Evolutionary conservation across 2,113 vertebrate species (phyloP), one percentile per base, ranked within the genome.

Genomic region (Crotalus helleri): DNA sequence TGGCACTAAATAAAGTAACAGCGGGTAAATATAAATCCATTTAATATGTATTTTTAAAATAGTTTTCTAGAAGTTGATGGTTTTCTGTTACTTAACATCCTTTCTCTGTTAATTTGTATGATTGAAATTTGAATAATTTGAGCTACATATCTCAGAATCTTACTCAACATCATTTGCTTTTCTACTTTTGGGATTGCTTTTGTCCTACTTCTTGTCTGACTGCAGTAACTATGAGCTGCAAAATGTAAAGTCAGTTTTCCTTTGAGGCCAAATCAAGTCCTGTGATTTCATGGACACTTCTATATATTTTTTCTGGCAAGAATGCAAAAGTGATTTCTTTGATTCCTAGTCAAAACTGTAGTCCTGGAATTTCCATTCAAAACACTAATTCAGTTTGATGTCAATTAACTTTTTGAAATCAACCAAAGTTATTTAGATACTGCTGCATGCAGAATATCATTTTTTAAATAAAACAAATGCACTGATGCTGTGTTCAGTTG

Each of bases 1-100:
- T 99, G 93, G 97, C 98, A 89, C 98, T 99, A 95, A 99, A 99
- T 97, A 99, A 99, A 98, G 99, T 98, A 90, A 99, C 99, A 92
- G 99, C 99, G 98, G 99, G 74, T 81, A 81, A 81, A 81, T 81
- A 81, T 39, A 44, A 81, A 81, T 81, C 74, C 33, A 81, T 81
- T 81, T 81, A 44, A 39, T 81, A 81, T 6, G 17, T 39, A 39
- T 39, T 81, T 74, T 81, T 21, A 21, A 51, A 51, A 51, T 21
- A 81, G 69, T 81, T 64, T 91, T n/a, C 23, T 29, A 44, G 74
- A 81, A 19, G 19, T 91, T 91, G 26, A 39, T 59, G 49, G 2
- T 46, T 85, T 91, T n/a, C 23, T 58, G 1, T 91, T 29, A 46
- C 54, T 46, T 85, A 86, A 12, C 91, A 21, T 0, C 3, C 69